phyloP scores from a whole-genome alignment of 2,797 vertebrate species.

The Thripadectes ignobilis region DNA sequence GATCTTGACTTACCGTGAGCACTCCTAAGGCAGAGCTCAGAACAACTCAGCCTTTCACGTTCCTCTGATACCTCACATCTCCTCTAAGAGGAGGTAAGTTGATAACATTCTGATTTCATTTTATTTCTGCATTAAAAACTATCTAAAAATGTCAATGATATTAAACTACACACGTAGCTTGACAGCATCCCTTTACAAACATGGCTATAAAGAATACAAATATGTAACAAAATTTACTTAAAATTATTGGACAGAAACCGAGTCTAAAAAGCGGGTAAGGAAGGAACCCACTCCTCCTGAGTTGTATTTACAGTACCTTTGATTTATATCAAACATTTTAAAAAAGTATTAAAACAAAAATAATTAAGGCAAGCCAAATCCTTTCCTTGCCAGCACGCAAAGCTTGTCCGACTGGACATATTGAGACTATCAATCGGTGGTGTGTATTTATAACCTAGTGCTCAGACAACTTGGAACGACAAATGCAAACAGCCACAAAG shows the following conservation, averaged over 20 bases:
- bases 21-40: background rate
- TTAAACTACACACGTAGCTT: background rate
- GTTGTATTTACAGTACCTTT: conserved; percentile 55
- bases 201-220: background rate
- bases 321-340: conserved; percentile 58
- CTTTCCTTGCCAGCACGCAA: conserved; percentile 70
- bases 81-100: background rate
- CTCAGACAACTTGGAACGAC: conserved; percentile 64
- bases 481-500: conserved; percentile 72
- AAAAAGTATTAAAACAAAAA: conserved; percentile 62
- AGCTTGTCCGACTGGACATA: conserved; percentile 75
- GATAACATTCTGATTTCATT: background rate
- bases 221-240: background rate
- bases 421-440: conserved; percentile 76
- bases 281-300: background rate
- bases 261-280: background rate
- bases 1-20: background rate
- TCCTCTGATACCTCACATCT: background rate
- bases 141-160: background rate
- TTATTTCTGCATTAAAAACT: background rate
- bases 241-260: background rate
- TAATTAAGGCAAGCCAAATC: conserved; percentile 67
- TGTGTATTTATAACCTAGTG: conserved; percentile 67
- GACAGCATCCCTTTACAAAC: background rate
- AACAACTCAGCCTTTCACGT: background rate